A percentile compares a stretch with the other conserved stretches of the same genome.
phyloP scores from a whole-genome alignment of 2,797 vertebrate genomes.

The Chromis chromis region DNA sequence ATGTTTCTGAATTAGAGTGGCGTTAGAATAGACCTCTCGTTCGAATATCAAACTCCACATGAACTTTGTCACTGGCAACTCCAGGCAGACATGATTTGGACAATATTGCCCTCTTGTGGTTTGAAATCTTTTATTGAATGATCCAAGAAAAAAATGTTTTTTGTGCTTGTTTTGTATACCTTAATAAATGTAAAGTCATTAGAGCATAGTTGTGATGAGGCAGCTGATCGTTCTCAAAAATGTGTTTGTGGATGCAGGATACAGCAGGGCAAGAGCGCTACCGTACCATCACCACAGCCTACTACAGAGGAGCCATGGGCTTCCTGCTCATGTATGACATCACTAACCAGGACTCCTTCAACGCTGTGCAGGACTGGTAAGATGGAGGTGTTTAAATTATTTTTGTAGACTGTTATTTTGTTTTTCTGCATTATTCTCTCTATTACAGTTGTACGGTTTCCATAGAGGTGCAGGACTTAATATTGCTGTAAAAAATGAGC shows the following conservation, averaged over 20 bases:
- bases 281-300: slow-evolving; percentile 94
- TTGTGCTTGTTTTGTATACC: not conserved
- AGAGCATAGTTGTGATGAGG: not conserved
- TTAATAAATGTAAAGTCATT: not conserved
- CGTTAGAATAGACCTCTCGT: not conserved
- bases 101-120: slow-evolving; percentile 64
- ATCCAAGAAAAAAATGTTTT: not conserved
- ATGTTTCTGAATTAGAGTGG: not conserved
- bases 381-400: slow-evolving; percentile 27
- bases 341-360: slow-evolving; percentile 92
- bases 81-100: not conserved
- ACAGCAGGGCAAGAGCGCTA: slow-evolving; percentile 95
- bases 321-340: slow-evolving; percentile 95
- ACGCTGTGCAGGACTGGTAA: slow-evolving; percentile 92
- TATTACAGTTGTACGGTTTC: too few species aligned
- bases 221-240: not conserved
- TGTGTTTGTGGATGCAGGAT: slow-evolving; percentile 82
- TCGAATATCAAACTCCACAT: not conserved
- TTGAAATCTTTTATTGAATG: not conserved
- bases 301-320: slow-evolving; percentile 95
- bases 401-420: too few species aligned
- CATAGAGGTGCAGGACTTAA: too few species aligned
- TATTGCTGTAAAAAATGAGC: too few species aligned
- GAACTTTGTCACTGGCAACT: not conserved
- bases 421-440: too few species aligned